Evolutionary conservation across 2,797 vertebrate species (phyloP), one percentile per base, ranked within the genome.

Genomic region (Basileuterus tristriatus): DNA sequence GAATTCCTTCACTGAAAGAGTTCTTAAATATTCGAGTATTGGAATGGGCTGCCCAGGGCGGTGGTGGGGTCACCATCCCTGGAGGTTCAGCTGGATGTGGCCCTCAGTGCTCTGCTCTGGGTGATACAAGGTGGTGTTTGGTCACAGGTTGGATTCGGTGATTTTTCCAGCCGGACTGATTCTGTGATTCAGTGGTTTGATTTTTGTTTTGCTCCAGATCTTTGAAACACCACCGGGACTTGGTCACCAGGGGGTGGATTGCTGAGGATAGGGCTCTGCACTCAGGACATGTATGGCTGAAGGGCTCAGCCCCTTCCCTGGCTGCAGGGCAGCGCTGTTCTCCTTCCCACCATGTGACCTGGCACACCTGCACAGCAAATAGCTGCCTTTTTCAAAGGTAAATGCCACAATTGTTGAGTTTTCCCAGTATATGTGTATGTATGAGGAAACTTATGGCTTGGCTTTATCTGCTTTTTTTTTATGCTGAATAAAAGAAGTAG

Each of bases 361-460:
- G 39, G 18, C 34, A 60, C 53, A 62, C n/a, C 58, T 34, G 37
- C 82, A 30, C 62, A 21, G 58, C 79, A 29, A 17, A 43, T 36
- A 82, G 22, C 22, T 71, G 36, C 72, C 13, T 67, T 74, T 52
- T 21, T 58, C 62, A 13, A 94, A 96, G 93, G 96, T 94, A 64
- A 94, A 39, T 19, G 10, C 39, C 24, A 0, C 59, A 17, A 2
- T 12, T 22, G n/a, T 8, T 23, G 67, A 15, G 15, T 24, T 34
- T 22, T 55, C 13, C 2, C 1, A 9, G 6, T 39, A 1, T 58
- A 3, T 39, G 4, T 1, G 0, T 56, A 2, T 1, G 2, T 11
- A 5, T 9, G 39, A 56, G 19, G n/a, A 44, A 32, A 15, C 0
- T 3, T 1, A 1, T 1, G 4, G n/a, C 5, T 76, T 79, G 50